Conservation (phyloP, 2,113 vertebrate species). For the Trichomycterus rosablanca region DNA sequence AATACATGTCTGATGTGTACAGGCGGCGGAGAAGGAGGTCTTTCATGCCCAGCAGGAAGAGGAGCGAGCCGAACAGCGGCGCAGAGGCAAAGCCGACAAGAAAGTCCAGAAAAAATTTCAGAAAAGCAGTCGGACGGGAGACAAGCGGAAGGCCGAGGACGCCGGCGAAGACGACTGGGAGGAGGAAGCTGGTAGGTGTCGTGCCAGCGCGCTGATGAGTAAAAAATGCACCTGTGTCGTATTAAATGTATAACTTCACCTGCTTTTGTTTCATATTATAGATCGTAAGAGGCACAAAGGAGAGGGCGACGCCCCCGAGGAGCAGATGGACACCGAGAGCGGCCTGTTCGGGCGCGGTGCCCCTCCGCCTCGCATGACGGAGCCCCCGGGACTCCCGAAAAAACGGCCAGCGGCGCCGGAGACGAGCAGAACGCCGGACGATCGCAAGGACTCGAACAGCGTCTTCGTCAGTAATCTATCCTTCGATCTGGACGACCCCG, state of each 20-base stretch:
- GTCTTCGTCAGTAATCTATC: slow-evolving; percentile 95
- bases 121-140: slow-evolving; percentile 62
- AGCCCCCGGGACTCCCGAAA: slow-evolving; percentile 52
- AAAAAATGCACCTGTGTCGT: too few relatives aligned
- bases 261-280: slow-evolving; percentile 29
- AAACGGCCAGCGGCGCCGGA: slow-evolving; percentile 53
- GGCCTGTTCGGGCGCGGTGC: slow-evolving; percentile 64
- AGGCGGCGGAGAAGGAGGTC: slow-evolving; percentile 90
- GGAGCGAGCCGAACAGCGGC: slow-evolving; percentile 75
- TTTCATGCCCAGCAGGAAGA: slow-evolving; percentile 77
- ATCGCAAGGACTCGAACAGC: slow-evolving; percentile 75
- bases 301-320: slow-evolving; percentile 58
- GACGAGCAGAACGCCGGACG: slow-evolving; percentile 68
- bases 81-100: slow-evolving; percentile 77
- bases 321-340: slow-evolving; percentile 66
- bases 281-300: slow-evolving; percentile 74
- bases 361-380: slow-evolving; percentile 43
- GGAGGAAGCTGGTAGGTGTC: slow-evolving; percentile 76
- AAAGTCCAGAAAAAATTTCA: slow-evolving; percentile 74
- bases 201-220: too few relatives aligned
- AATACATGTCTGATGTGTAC: too few relatives aligned
- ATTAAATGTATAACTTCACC: too few relatives aligned
- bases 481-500: slow-evolving; percentile 80
- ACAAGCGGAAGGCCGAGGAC: slow-evolving; percentile 74
- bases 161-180: slow-evolving; percentile 76